A percentile compares a stretch with the other conserved stretches of the same genome.
Evolutionary conservation across 2,113 vertebrate genomes (phyloP).

Genomic region (Gallinago jamesoni): DNA sequence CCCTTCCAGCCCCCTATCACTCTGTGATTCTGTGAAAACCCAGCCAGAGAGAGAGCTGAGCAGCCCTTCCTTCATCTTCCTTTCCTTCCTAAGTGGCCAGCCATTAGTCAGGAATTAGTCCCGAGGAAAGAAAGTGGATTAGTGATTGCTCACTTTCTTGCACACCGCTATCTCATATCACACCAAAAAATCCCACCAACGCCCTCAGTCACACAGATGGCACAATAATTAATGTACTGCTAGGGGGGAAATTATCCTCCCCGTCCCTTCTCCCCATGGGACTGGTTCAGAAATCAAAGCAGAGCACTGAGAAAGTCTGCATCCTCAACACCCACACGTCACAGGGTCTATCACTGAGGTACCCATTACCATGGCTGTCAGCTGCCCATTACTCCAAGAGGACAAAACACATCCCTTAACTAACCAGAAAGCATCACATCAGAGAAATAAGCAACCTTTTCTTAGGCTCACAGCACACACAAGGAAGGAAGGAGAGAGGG

Average conservation of each 20-base stretch:
- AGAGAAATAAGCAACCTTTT: background rate
- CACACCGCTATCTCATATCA: fast-evolving
- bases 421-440: background rate
- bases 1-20: too few relatives aligned
- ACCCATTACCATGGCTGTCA: background rate
- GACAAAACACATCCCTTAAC: background rate
- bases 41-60: background rate
- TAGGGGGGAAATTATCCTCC: background rate
- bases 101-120: background rate
- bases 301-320: background rate
- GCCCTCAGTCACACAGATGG: background rate
- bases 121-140: background rate
- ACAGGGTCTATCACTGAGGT: background rate
- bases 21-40: background rate
- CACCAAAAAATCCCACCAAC: background rate
- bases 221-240: background rate
- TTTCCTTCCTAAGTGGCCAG: background rate
- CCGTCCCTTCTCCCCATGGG: background rate
- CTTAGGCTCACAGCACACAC: background rate
- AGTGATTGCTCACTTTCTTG: background rate
- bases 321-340: background rate
- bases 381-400: background rate
- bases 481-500: background rate
- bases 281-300: background rate
- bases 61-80: background rate